Percentiles rank a stretch among this genome's conserved stretches.
These are phyloP conservation scores for Hipparchia sbordonii DNA, from an alignment of 2,888 invertebrate species.

Conservation along the genomic window DNA sequence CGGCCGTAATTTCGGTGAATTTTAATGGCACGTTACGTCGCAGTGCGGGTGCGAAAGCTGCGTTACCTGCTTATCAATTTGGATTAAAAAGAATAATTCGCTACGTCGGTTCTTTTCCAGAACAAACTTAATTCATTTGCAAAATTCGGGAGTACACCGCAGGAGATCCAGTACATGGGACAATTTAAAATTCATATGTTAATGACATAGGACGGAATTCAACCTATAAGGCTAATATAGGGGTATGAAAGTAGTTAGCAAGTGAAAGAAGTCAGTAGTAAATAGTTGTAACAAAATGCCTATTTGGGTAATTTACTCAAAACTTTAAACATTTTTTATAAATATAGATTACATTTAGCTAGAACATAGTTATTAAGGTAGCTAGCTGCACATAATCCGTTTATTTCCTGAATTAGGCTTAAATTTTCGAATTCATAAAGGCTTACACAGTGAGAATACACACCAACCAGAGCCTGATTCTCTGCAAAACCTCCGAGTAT, in stretches of 20 bases:
- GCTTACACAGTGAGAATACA: slow-evolving; percentile 16
- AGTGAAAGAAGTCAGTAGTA: too few relatives aligned
- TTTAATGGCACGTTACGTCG: slow-evolving; percentile 70
- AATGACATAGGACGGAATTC: too few relatives aligned
- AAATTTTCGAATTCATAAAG: slow-evolving; percentile 1
- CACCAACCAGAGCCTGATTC: slow-evolving; percentile 18
- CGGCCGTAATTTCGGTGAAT: slow-evolving; percentile 65
- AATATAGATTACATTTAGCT: too few relatives aligned
- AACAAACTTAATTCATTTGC: slow-evolving; percentile 18
- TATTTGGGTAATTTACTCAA: too few relatives aligned
- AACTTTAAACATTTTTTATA: too few relatives aligned
- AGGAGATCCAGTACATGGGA: neutral
- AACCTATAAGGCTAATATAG: too few relatives aligned
- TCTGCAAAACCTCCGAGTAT: slow-evolving; percentile 23
- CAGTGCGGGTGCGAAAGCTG: slow-evolving; percentile 58
- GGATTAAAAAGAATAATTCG: slow-evolving; percentile 32
- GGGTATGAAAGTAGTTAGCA: too few relatives aligned
- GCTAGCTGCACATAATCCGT: too few relatives aligned
- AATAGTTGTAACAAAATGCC: too few relatives aligned
- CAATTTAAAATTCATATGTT: too few relatives aligned
- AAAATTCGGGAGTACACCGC: slow-evolving; percentile 10
- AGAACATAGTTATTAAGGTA: too few relatives aligned
- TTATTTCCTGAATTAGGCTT: neutral
- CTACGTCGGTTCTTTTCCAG: slow-evolving; percentile 21
- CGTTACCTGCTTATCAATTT: slow-evolving; percentile 30